phyloP scores from a whole-genome alignment of 2,113 vertebrate species.

The Paratilapia polleni region DNA sequence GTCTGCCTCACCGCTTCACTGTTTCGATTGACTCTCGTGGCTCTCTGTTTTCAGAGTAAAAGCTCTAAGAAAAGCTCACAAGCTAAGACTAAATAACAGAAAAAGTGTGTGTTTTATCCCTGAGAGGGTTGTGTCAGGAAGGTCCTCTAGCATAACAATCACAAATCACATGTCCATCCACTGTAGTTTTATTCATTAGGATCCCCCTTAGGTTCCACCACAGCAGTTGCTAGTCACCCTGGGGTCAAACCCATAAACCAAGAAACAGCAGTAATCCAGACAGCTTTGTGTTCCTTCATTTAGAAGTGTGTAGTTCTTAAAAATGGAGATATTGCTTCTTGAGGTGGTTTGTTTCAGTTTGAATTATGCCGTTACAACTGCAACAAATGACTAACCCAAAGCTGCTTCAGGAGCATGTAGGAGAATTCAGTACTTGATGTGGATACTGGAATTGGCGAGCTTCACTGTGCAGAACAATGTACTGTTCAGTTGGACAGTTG shows the following conservation, averaged over 20 bases:
- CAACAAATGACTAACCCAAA: background rate
- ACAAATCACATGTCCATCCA: too few species aligned
- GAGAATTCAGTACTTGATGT: background rate
- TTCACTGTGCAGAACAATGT: background rate
- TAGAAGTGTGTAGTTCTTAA: background rate
- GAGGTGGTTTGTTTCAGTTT: background rate
- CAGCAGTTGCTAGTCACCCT: background rate
- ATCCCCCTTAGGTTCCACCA: background rate
- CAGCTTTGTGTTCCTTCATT: background rate
- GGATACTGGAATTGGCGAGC: background rate
- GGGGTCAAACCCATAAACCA: background rate
- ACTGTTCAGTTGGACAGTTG: background rate
- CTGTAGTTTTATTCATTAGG: background rate
- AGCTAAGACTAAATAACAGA: background rate
- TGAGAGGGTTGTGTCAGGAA: too few species aligned
- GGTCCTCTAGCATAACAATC: too few species aligned
- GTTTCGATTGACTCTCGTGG: background rate
- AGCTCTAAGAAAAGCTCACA: background rate
- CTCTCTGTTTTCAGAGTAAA: background rate
- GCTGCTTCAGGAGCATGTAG: background rate
- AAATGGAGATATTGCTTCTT: background rate
- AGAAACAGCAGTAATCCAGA: accelerated
- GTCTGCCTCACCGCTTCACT: too few species aligned
- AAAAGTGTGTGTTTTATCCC: background rate
- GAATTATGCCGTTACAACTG: background rate